Percentiles rank a stretch among this genome's conserved stretches.
These are phyloP conservation scores for Oeneis ivallda DNA, from an alignment of 2,888 invertebrate species.

Conservation along the genomic window DNA sequence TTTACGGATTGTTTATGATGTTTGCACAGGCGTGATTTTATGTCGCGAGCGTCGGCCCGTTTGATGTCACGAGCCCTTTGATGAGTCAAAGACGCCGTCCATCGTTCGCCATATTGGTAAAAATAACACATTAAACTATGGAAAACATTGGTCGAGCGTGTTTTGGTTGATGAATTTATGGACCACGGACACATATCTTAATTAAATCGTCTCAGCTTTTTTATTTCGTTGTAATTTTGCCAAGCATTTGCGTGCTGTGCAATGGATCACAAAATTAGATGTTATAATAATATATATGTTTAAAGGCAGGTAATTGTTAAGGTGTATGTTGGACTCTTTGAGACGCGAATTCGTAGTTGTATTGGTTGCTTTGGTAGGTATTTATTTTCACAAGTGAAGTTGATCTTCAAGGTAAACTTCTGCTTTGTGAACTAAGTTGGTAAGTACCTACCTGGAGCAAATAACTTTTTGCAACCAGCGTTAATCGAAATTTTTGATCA, in stretches of 20 bases:
- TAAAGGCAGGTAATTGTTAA: neutral
- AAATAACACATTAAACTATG: conserved; percentile 71
- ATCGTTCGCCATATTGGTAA: conserved; percentile 72
- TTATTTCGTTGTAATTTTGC: neutral
- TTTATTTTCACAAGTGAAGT: no score
- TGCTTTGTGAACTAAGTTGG: no score
- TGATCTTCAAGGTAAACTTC: no score
- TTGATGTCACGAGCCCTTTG: conserved; percentile 58
- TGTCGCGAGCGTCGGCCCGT: conserved; percentile 54
- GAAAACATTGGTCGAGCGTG: conserved; percentile 51
- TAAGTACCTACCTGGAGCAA: no score
- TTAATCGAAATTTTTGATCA: no score
- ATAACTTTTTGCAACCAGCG: no score
- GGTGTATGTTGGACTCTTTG: no score
- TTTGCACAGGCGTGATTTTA: conserved; percentile 56
- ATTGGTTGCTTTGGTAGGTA: neutral
- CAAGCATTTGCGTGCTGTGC: neutral
- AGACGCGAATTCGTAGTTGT: neutral
- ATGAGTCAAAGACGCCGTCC: conserved; percentile 71
- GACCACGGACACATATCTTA: conserved; percentile 10
- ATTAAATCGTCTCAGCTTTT: neutral
- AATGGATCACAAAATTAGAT: neutral
- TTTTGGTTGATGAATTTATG: conserved; percentile 29
- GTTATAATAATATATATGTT: neutral
- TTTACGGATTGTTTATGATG: conserved; percentile 49